phyloP scores from a whole-genome alignment of 1,140 invertebrate species.

The Radopholus similis region DNA sequence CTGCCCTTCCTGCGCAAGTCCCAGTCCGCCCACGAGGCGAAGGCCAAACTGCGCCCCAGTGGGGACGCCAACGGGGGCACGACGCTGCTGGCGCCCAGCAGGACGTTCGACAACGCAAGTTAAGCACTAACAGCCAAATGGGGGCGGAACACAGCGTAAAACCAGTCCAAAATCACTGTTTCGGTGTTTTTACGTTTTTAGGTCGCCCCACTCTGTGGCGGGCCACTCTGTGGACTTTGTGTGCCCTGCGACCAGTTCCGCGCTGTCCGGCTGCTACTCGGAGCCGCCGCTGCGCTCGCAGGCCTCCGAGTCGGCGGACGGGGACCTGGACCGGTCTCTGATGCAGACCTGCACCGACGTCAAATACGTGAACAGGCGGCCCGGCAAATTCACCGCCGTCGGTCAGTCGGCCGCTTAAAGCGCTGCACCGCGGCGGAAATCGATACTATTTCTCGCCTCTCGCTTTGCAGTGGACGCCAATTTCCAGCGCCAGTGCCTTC shows the following conservation, averaged over 20 bases:
- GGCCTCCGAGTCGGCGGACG: constrained; percentile 21
- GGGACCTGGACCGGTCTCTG: constrained; percentile 53
- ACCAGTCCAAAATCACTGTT: not conserved
- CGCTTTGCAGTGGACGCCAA: constrained; percentile 49
- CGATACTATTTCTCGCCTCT: not conserved
- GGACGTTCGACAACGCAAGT: constrained; percentile 35
- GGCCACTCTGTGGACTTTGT: constrained; percentile 23
- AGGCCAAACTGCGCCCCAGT: constrained; percentile 13
- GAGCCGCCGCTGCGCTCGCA: constrained; percentile 7
- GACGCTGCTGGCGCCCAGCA: constrained; percentile 22
- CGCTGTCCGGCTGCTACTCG: not conserved
- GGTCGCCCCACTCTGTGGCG: constrained; percentile 17
- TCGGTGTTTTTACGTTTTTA: constrained; percentile 14
- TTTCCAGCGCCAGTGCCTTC: constrained; percentile 57
- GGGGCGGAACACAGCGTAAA: not conserved
- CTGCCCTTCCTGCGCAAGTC: constrained; percentile 41
- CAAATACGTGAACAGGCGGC: constrained; percentile 57
- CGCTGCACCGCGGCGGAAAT: not conserved
- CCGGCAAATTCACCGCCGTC: constrained; percentile 55
- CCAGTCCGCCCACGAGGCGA: constrained; percentile 41
- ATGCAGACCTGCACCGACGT: constrained; percentile 60
- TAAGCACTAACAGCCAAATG: not conserved
- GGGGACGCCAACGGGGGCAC: not conserved
- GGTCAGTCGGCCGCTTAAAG: constrained; percentile 33
- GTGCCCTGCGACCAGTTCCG: not conserved